Percentiles rank a stretch among this genome's conserved stretches.
Evolutionary conservation across 2,888 invertebrate species (phyloP).

Genomic region (Andrena flavipes): DNA sequence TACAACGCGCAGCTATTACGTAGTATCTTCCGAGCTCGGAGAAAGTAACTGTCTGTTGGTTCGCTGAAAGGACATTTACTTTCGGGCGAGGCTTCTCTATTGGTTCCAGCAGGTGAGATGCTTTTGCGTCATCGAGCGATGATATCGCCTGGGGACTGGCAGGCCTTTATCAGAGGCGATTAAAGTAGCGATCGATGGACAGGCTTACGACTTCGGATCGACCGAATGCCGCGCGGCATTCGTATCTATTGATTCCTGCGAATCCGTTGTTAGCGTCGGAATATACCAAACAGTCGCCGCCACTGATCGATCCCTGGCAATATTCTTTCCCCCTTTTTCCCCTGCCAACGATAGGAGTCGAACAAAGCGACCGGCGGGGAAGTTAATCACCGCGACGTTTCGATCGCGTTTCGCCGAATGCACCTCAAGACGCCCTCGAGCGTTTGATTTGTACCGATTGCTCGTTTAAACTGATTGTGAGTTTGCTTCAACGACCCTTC

Average conservation of each 20-base stretch:
- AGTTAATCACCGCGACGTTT: slow-evolving; percentile 36
- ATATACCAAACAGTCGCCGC: slow-evolving; percentile 7
- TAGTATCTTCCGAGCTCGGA: slow-evolving; percentile 36
- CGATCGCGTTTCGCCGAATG: slow-evolving; percentile 10
- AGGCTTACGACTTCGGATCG: slow-evolving; percentile 2
- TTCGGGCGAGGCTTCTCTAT: slow-evolving; percentile 10
- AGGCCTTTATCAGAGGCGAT: slow-evolving; percentile 21
- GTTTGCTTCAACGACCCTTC: neutral
- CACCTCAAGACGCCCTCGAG: neutral
- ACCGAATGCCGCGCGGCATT: slow-evolving; percentile 18
- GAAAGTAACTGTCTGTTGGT: slow-evolving; percentile 37
- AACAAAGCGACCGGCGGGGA: neutral
- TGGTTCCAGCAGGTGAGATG: neutral
- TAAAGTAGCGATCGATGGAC: slow-evolving; percentile 16
- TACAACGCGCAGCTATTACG: slow-evolving; percentile 36
- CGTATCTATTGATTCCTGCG: slow-evolving; percentile 17
- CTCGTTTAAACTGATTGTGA: slow-evolving; percentile 10
- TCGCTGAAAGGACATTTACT: slow-evolving; percentile 33
- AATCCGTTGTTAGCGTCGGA: slow-evolving; percentile 12
- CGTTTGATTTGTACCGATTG: slow-evolving; percentile 10
- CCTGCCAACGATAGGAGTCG: neutral
- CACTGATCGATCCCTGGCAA: neutral
- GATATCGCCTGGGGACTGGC: slow-evolving; percentile 11
- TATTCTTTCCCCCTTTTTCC: neutral
- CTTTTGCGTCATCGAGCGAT: neutral